A percentile compares a stretch with the other conserved stretches of the same genome.
Conservation (phyloP, 37 sponge, comb jelly and placozoan species). For the Beroe forskalii region DNA sequence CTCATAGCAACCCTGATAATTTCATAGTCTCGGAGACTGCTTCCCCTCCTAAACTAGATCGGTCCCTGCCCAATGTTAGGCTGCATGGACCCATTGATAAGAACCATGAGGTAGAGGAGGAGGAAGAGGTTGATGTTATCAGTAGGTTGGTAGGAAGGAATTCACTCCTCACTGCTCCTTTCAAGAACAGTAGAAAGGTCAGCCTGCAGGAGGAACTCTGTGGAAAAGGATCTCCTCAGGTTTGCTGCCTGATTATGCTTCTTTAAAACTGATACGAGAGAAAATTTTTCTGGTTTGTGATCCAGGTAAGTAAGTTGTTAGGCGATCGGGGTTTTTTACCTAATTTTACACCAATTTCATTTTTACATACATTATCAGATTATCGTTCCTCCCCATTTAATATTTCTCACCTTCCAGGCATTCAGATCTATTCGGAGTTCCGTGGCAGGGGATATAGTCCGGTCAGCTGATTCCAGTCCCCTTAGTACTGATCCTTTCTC, state of each 20-base stretch:
- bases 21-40: neutral
- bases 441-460: constrained; percentile 35
- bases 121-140: constrained; percentile 29
- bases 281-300: too few species aligned
- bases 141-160: constrained; percentile 15
- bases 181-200: constrained; percentile 22
- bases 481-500: neutral
- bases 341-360: too few species aligned
- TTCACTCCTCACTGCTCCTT: constrained; percentile 21
- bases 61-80: neutral
- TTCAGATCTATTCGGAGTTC: constrained; percentile 9
- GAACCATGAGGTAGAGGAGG: neutral
- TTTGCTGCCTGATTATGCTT: neutral
- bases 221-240: constrained; percentile 36
- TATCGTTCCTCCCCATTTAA: too few species aligned
- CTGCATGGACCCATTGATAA: neutral
- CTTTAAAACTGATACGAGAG: too few species aligned
- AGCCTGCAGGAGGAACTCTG: constrained; percentile 59
- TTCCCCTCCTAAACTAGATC: constrained; percentile 14
- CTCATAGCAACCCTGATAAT: neutral
- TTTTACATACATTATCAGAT: too few species aligned
- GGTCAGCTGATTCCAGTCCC: constrained; percentile 30
- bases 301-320: too few species aligned
- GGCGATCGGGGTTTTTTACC: too few species aligned
- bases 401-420: too few species aligned